Conservation (phyloP, 2,888 invertebrate genomes). For the Proisotoma minuta region DNA sequence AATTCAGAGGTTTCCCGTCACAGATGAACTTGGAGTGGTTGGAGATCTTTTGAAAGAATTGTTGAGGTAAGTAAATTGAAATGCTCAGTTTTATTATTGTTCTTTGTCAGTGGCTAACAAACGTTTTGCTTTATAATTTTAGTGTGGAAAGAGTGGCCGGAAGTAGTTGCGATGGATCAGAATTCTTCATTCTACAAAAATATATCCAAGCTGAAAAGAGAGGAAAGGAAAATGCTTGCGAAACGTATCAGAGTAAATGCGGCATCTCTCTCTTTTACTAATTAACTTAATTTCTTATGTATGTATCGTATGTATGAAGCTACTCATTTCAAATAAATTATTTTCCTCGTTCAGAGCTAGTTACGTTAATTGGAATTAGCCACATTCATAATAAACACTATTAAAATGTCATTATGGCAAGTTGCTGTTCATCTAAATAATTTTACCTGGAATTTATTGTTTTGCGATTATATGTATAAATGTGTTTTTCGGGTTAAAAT, state of each 20-base stretch:
- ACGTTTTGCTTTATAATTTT: not conserved
- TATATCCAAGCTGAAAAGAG: conserved; percentile 20
- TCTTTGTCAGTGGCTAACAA: not conserved
- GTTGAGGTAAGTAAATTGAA: conserved; percentile 24
- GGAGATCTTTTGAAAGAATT: conserved; percentile 29
- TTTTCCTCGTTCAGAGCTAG: too few species aligned
- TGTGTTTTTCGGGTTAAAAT: too few species aligned
- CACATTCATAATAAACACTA: too few species aligned
- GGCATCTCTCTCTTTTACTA: conserved; percentile 20
- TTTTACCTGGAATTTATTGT: too few species aligned
- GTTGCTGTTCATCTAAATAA: too few species aligned
- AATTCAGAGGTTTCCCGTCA: conserved; percentile 29
- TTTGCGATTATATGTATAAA: too few species aligned
- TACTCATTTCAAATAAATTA: too few species aligned
- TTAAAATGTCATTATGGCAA: too few species aligned
- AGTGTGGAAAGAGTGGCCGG: conserved; percentile 1
- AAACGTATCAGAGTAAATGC: conserved; percentile 17
- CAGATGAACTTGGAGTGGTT: conserved; percentile 26
- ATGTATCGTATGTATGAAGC: too few species aligned
- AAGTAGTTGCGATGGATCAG: conserved; percentile 1
- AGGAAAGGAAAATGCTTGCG: conserved; percentile 18
- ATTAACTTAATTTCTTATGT: too few species aligned
- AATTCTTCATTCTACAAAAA: not conserved
- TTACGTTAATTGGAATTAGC: too few species aligned
- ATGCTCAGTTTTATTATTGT: not conserved